Base-by-base conservation (phyloP, 1,140 invertebrate species). In the Bathynomus jamesi region DNA sequence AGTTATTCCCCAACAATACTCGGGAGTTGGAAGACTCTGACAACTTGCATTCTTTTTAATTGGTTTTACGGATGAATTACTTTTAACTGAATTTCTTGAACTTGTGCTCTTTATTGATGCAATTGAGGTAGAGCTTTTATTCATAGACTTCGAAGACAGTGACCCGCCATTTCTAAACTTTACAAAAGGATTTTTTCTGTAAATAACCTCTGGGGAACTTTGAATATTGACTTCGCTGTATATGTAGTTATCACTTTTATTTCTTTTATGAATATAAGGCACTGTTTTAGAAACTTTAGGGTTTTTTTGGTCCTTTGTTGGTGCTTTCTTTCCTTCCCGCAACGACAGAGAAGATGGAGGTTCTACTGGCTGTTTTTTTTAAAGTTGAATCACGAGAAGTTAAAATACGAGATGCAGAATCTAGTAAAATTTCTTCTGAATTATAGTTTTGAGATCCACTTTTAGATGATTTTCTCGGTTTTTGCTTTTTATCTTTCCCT, bases 41-140 rank as follows among this genome's bases (percentile, higher is more conserved):
- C 70, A 74, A 64, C 76, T 74, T 28, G 76, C 68, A 53, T 77
- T 77, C 46, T 74, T 74, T 32, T 72, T 74, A 10, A 77, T 29
- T 28, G 65, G 70, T 25, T 76, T 77, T 32, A 64, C 69, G 13
- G 72, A 71, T 0, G 72, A 29, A 1, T 63, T 62, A 40, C 70
- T 74, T 32, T 77, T 77, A 0, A 69, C 46, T n/a, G 75, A 77
- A 4, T 61, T 46, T 40, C 65, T 63, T 7, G 76, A 77, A 3
- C 67, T 28, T 1, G 62, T 74, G 28, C 76, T 77, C 32, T 74
- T 73, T 21, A 72, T 40, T 17, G 76, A 77, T 2, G 67, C 63
- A 5, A 63, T 66, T 11, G 76, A 77, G n/a, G 68, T 32, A 17
- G 67, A 73, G 28, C 75, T 76, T 69, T 69, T 73, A 24, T 67